These are phyloP conservation scores for roundworm (Caenorhabditis elegans) DNA, from an alignment of 1,140 invertebrate species.

Conservation along the genomic window WBcel235 BX284606.5:4868501-4869000, in stretches of 20 bases:
- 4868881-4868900: constrained; percentile 59
- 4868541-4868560: too few relatives aligned
- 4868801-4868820: too few relatives aligned
- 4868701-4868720: too few relatives aligned
- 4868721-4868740: neutral
- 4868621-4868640: neutral
- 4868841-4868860: neutral
- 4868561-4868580: too few relatives aligned
- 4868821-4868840: too few relatives aligned
- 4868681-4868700: too few relatives aligned
- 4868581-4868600: too few relatives aligned
- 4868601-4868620: neutral
- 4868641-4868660: neutral
- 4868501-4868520: too few relatives aligned
- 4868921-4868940: constrained; percentile 64
- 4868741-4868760: neutral
- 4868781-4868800: too few relatives aligned
- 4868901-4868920: constrained; percentile 64
- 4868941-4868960: constrained; percentile 65
- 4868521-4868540: too few relatives aligned
- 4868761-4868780: too few relatives aligned
- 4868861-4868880: constrained; percentile 60
- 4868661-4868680: too few relatives aligned
- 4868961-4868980: constrained; percentile 63
- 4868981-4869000: constrained; percentile 61